Evolutionary conservation across 2,113 vertebrate genomes (phyloP), one percentile per base, ranked within the genome.

Genomic region (Pachyramphus minor): DNA sequence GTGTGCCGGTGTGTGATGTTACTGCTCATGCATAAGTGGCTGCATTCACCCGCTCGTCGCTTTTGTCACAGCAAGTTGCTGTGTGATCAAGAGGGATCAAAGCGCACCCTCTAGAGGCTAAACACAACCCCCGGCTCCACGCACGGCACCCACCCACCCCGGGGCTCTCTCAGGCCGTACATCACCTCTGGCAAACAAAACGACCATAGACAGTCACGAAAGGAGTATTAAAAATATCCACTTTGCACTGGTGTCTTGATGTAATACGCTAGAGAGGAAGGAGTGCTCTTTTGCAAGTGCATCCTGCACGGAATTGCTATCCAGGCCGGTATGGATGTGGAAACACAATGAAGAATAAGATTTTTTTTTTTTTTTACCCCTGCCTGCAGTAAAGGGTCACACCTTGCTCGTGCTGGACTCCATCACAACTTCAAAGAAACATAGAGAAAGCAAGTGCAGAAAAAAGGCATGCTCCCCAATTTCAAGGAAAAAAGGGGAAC

Each of bases 41-140:
- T 39, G 4, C 37, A 4, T 14, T 45, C 77, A 4, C 22, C 67
- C 8, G 14, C 76, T 28, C 50, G 1, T 6, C 14, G 59, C 59
- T 79, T 88, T 59, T 92, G 87, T 79, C 88, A 35, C 77, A 8
- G 87, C 92, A 23, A 74, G 74, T 24, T 2, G 75, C 8, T 16
- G 87, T 16, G 68, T 37, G 55, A 90, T 37, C 77, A 63, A 85
- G 79, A 53, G 33, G 89, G 92, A 91, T 81, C 83, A 52, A 55
- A 82, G 90, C 19, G 84, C 90, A 53, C 94, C 80, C 85, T 94
- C 93, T 95, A 64, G 71, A 93, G 86, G 91, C 72, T 41, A 9
- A 79, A 66, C 11, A 30, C 41, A 12, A 14, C 8, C 21, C 41
- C 64, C 13, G 76, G 82, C 42, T 28, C 16, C 12, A 5, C 25